Evolutionary conservation across 2,113 vertebrate genomes (phyloP), one percentile per base, ranked within the genome.

Genomic region (Clarias macrocephalus): DNA sequence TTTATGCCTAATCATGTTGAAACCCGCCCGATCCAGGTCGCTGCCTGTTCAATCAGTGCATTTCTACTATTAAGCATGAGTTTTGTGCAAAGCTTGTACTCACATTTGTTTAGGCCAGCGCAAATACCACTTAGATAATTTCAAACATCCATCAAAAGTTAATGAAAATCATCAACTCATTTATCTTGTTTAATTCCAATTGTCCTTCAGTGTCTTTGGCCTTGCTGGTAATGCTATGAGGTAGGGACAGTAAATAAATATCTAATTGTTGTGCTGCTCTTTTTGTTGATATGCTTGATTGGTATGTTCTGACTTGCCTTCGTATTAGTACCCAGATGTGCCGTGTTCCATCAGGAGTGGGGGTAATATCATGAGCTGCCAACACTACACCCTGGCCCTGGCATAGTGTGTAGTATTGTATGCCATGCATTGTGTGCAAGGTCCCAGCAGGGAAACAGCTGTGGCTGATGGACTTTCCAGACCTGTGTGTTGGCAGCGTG

Each of bases 381-480:
- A 93, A 52, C 37, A 82, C 82, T 57, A 89, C 79, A 80, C 63
- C 15, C 54, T 73, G 85, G 89, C 89, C 90, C 75, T 89, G 83
- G 85, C 82, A 68, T 68, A 83, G n/a, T 52, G 82, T 42, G 33
- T 82, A 76, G 88, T 88, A 94, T 95, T 95, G 94, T 95, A 94
- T 89, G 89, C 33, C 8, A 37, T 62, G 82, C 91, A 92, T 92
- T 94, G 93, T 94, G 91, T 90, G 85, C 30, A 28, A 88, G 91
- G 87, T 89, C 91, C 91, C 83, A 89, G 60, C 86, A 75, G 92
- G 95, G 94, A 95, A 95, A 92, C 95, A 95, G 94, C 94, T 95
- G 95, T 80, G 75, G 62, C 56, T 84, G 86, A 89, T 91, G 91
- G 89, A 91, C 92, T 91, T 89, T 91, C 89, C 89, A 90, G 88